Conservation (phyloP, 2,797 vertebrate genomes). For the Hafferia zeledoni region DNA sequence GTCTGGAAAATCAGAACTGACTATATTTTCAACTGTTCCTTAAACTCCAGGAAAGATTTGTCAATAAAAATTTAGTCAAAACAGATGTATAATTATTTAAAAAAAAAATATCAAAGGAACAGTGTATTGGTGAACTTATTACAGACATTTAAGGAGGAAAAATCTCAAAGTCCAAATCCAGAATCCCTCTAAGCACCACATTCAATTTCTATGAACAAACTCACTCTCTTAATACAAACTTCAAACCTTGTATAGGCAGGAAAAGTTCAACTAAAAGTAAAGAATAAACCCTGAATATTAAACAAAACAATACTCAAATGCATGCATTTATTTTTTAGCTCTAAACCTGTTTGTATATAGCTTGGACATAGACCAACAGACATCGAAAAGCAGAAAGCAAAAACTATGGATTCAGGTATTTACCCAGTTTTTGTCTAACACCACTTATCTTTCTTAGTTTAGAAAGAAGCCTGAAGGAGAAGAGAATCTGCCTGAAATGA, state of each 20-base stretch:
- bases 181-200: neutral
- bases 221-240: neutral
- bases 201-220: neutral
- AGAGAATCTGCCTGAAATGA: neutral
- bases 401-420: neutral
- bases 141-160: neutral
- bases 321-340: neutral
- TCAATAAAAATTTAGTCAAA: neutral
- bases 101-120: neutral
- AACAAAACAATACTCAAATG: neutral
- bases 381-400: neutral
- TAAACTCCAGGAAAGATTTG: neutral
- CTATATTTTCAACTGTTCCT: neutral
- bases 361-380: neutral
- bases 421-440: neutral
- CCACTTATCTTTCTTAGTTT: neutral
- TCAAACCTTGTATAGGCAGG: neutral
- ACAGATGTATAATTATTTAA: accelerated
- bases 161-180: neutral
- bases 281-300: neutral
- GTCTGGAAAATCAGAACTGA: neutral
- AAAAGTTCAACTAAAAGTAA: neutral
- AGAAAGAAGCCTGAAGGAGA: neutral
- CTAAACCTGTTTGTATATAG: neutral
- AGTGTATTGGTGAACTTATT: neutral